Evolutionary conservation across 2,888 invertebrate species (phyloP).

Genomic region (Troglohyphantes excavatus): DNA sequence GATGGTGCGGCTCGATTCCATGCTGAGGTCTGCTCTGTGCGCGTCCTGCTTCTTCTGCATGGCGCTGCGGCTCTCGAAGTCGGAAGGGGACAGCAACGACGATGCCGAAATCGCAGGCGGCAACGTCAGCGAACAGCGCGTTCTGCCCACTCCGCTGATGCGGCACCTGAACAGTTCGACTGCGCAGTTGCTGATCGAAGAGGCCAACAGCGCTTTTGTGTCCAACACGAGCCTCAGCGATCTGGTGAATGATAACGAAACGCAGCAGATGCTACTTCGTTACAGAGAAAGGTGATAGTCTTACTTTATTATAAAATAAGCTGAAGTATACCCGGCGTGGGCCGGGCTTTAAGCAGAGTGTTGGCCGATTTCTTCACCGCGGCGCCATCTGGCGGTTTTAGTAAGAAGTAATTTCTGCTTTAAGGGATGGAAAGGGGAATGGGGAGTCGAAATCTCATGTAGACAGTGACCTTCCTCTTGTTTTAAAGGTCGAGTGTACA

Average conservation of each 20-base stretch:
- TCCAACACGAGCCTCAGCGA: conserved; percentile 76
- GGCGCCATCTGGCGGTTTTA: too few relatives aligned
- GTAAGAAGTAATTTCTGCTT: too few relatives aligned
- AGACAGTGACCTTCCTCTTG: too few relatives aligned
- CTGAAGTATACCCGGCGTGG: too few relatives aligned
- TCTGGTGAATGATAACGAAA: conserved; percentile 68
- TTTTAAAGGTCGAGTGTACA: too few relatives aligned
- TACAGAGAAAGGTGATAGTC: conserved; percentile 75
- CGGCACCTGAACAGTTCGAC: conserved; percentile 49
- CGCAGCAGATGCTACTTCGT: conserved; percentile 64
- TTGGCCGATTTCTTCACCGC: too few relatives aligned
- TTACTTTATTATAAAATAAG: too few relatives aligned
- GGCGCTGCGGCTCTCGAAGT: conserved; percentile 2
- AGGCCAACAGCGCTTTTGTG: conserved; percentile 68
- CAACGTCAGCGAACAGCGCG: conserved; percentile 8
- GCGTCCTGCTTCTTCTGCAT: conserved; percentile 15
- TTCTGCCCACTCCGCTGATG: conserved; percentile 66
- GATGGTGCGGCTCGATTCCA: neutral
- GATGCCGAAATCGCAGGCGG: neutral
- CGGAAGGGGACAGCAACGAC: neutral
- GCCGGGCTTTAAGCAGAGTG: too few relatives aligned
- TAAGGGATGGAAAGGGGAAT: too few relatives aligned
- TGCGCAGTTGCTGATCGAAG: conserved; percentile 37
- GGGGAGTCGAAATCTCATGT: too few relatives aligned
- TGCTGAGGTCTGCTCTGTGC: neutral